phyloP scores from a whole-genome alignment of 2,888 invertebrate species.

The Branchipolynoe longqiensis region DNA sequence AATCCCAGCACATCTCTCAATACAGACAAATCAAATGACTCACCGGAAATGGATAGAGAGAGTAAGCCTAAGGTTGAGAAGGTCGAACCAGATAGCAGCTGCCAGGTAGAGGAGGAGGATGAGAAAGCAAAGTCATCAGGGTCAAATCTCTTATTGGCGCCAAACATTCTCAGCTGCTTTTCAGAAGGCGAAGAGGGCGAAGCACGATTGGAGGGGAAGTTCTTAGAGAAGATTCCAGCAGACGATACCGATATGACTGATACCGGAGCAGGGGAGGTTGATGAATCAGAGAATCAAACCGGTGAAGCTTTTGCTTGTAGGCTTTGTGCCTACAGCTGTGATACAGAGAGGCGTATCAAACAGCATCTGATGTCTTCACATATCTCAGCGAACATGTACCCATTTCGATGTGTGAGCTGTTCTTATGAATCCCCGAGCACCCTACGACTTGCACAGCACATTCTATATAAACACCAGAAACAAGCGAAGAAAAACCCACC shows the following conservation, averaged over 20 bases:
- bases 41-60: neutral
- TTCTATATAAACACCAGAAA: conserved; percentile 30
- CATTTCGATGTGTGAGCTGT: conserved; percentile 11
- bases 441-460: conserved; percentile 21
- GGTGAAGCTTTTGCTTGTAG: conserved; percentile 35
- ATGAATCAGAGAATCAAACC: conserved; percentile 15
- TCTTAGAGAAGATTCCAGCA: neutral
- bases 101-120: conserved; percentile 13
- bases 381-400: conserved; percentile 32
- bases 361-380: neutral
- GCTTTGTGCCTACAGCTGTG: conserved; percentile 42
- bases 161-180: conserved; percentile 42
- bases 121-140: neutral
- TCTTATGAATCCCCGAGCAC: neutral
- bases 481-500: conserved; percentile 21
- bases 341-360: conserved; percentile 13
- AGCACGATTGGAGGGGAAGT: neutral
- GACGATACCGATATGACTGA: neutral
- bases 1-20: neutral
- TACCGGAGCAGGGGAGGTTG: neutral
- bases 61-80: too few species aligned
- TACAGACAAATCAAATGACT: neutral
- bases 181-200: conserved; percentile 3
- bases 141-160: conserved; percentile 24
- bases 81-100: conserved; percentile 45